Evolutionary conservation across 2,888 invertebrate species (phyloP).

Genomic region (Dione juno): DNA sequence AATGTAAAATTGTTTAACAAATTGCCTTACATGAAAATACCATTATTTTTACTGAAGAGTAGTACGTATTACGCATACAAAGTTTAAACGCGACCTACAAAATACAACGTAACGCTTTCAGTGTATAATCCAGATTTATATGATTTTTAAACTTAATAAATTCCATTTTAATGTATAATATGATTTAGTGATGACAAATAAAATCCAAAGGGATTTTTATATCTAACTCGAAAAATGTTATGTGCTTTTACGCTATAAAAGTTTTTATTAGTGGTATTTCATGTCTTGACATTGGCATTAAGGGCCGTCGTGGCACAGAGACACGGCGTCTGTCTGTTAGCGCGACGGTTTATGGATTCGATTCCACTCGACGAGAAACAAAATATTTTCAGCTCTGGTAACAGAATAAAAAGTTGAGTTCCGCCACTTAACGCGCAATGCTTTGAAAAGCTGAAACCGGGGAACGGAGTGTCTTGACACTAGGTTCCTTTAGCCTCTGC

Average conservation of each 20-base stretch:
- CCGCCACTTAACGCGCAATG: too few relatives aligned
- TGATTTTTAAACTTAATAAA: conserved; percentile 34
- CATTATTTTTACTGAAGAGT: conserved; percentile 39
- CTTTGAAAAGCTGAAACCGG: too few relatives aligned
- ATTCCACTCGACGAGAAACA: too few relatives aligned
- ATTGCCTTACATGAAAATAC: conserved; percentile 37
- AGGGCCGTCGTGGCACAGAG: too few relatives aligned
- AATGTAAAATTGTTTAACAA: conserved; percentile 36
- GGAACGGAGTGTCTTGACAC: too few relatives aligned
- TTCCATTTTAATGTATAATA: conserved; percentile 30
- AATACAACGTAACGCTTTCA: conserved; percentile 40
- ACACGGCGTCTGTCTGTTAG: too few relatives aligned
- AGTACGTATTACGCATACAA: conserved; percentile 33
- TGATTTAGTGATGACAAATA: conserved; percentile 25
- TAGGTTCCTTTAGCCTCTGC: too few relatives aligned
- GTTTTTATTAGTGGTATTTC: too few relatives aligned
- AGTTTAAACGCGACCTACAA: conserved; percentile 34
- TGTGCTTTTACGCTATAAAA: conserved; percentile 1
- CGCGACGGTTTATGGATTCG: too few relatives aligned
- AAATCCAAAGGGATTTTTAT: conserved; percentile 9
- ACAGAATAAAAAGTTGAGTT: too few relatives aligned
- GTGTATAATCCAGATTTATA: conserved; percentile 40
- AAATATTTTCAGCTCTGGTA: too few relatives aligned
- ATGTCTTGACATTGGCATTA: too few relatives aligned
- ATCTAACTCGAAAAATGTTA: background rate